Percentiles rank a stretch among this genome's conserved stretches.
These are phyloP conservation scores for Rhabdomys pumilio DNA, from an alignment of 2,797 vertebrate species.

Conservation along the genomic window DNA sequence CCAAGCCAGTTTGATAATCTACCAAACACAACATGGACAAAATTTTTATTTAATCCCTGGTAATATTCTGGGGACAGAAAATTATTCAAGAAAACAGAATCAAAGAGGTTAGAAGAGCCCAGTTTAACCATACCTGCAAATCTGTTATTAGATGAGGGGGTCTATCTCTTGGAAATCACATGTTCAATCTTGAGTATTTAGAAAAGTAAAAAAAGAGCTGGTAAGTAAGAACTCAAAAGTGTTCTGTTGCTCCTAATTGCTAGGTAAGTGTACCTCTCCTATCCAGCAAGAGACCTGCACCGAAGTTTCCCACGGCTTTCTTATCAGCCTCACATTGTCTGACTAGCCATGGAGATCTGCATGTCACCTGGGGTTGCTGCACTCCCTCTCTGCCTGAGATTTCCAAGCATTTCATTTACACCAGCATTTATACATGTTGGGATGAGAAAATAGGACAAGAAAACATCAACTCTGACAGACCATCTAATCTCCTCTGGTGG, in stretches of 20 bases:
- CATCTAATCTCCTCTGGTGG: background rate
- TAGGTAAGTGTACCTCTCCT: background rate
- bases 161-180: background rate
- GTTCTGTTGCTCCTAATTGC: background rate
- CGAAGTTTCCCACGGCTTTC: background rate
- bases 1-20: slow-evolving; percentile 22
- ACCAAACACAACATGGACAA: slow-evolving; percentile 28
- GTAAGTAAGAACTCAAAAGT: slow-evolving; percentile 23
- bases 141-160: background rate
- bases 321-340: background rate
- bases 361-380: background rate
- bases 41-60: background rate
- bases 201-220: slow-evolving; percentile 1
- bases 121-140: slow-evolving; percentile 2
- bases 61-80: slow-evolving; percentile 23
- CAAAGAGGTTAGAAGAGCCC: slow-evolving; percentile 30
- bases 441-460: slow-evolving; percentile 36
- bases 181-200: slow-evolving; percentile 16
- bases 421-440: slow-evolving; percentile 47
- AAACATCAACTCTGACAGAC: slow-evolving; percentile 5
- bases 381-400: background rate
- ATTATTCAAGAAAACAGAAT: background rate
- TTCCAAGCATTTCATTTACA: slow-evolving; percentile 5
- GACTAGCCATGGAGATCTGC: background rate
- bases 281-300: slow-evolving; percentile 1